Percentiles rank a stretch among this genome's conserved stretches.
phyloP scores from a whole-genome alignment of 2,113 vertebrate genomes.

The Pipra filicauda region DNA sequence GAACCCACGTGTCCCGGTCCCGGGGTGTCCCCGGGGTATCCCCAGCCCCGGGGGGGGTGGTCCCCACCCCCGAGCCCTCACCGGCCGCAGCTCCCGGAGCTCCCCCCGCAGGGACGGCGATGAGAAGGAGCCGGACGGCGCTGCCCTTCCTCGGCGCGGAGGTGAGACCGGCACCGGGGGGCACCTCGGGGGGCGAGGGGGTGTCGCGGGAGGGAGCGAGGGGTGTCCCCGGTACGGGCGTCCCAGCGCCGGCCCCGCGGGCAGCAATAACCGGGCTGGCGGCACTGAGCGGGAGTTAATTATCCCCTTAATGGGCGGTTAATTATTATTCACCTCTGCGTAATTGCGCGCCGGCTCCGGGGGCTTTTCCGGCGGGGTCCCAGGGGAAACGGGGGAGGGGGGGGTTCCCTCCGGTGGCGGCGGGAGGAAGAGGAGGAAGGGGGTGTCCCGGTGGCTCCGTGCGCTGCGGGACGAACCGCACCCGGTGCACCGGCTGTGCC shows the following conservation, averaged over 20 bases:
- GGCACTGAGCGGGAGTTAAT: slow-evolving; percentile 12
- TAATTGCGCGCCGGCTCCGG: not conserved
- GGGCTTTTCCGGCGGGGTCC: not conserved
- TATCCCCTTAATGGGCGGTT: slow-evolving; percentile 45
- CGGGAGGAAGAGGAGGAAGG: not conserved
- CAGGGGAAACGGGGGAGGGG: not conserved
- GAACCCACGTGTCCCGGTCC: not conserved
- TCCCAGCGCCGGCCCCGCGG: not conserved
- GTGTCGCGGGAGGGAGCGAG: not conserved
- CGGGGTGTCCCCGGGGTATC: not conserved
- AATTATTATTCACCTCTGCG: slow-evolving; percentile 47
- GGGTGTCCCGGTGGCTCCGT: not conserved
- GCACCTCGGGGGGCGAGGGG: not conserved
- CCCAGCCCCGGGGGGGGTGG: not conserved
- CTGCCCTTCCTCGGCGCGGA: slow-evolving; percentile 48
- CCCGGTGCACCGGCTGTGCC: not conserved
- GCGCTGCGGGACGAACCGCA: not conserved
- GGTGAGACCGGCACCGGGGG: slow-evolving; percentile 18
- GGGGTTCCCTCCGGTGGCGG: not conserved
- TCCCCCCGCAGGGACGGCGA: not conserved
- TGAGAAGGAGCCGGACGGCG: slow-evolving; percentile 28
- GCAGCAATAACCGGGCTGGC: not conserved
- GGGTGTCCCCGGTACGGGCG: not conserved
- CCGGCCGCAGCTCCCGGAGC: not conserved
- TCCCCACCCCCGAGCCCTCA: not conserved